Base-by-base conservation (phyloP, 2,113 vertebrate species). In the Thalassoma bifasciatum region DNA sequence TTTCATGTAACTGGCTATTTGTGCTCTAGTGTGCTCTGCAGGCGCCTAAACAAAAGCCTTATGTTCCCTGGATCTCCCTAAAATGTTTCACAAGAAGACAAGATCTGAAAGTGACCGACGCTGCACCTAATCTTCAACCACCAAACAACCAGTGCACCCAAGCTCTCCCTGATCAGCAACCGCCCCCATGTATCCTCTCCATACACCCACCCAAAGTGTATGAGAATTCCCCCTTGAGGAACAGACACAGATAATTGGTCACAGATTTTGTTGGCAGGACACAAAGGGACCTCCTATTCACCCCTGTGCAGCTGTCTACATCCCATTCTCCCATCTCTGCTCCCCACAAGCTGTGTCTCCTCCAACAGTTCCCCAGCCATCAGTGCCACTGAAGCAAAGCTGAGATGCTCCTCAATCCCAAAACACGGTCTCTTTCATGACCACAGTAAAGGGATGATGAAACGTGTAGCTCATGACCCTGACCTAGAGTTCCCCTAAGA, bases 191-290 rank as follows among this genome's bases (percentile, higher is more conserved):
- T 71, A 50, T 81, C 81, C 66, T 78, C 49, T 57, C 69, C 19
- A 10, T 68, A 61, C 68, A 87, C 69, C 78, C 84, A 81, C 77
- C 67, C 79, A 88, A 81, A 86, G 70, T 80, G 73, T 83, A 80
- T 74, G 60, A 79, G 85, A 80, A 91, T 91, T 90, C 78, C 89
- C 71, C 85, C 76, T 89, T 91, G 83, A 85, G 83, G 90, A 84
- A 91, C 87, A 92, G 92, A 92, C 90, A 91, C 79, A 93, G 89
- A 94, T 94, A 95, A 95, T 94, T 93, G 92, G 92, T 93, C 91
- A 90, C 94, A 95, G 91, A 94, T 94, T 94, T 84, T 93, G 82
- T 90, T 89, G 89, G 91, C 81, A 86, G 87, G 77, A 89, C 84
- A 94, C 93, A 94, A 94, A 93, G 89, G 86, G 85, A 92, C 88